Evolutionary conservation across 2,888 invertebrate species (phyloP).

Genomic region (Eilema caniola): DNA sequence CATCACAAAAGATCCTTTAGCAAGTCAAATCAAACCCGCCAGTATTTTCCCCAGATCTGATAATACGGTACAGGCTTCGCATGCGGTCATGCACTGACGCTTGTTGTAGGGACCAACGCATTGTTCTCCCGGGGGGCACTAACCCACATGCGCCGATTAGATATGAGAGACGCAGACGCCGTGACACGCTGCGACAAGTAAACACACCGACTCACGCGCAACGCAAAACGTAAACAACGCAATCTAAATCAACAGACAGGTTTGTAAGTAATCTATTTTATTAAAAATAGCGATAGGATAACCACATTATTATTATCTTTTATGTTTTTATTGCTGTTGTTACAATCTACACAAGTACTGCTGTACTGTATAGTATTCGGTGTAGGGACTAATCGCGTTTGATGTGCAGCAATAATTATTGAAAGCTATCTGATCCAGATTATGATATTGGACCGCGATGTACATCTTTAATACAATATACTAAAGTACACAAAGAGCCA

Average conservation of each 20-base stretch:
- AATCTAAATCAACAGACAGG: constrained; percentile 43
- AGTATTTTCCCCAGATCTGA: constrained; percentile 37
- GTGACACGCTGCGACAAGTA: constrained; percentile 59
- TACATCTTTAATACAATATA: too few species aligned
- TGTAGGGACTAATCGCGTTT: too few species aligned
- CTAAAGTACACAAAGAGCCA: not conserved
- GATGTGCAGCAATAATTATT: too few species aligned
- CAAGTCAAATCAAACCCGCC: constrained; percentile 30
- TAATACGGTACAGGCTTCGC: constrained; percentile 37
- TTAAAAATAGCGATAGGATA: not conserved
- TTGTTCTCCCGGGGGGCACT: constrained; percentile 85
- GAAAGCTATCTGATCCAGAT: too few species aligned
- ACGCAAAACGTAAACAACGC: constrained; percentile 57
- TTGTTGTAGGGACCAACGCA: constrained; percentile 79
- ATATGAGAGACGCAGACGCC: constrained; percentile 66
- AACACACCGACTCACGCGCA: constrained; percentile 63
- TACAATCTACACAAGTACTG: not conserved
- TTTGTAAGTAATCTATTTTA: constrained; percentile 32
- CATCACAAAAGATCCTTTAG: constrained; percentile 14
- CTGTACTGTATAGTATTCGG: too few species aligned
- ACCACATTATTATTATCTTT: constrained; percentile 2
- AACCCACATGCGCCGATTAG: constrained; percentile 84
- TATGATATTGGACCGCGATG: too few species aligned
- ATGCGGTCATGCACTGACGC: constrained; percentile 43
- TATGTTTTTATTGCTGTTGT: not conserved